Evolutionary conservation across 2,113 vertebrate genomes (phyloP).

Genomic region (Turdus rufiventris): DNA sequence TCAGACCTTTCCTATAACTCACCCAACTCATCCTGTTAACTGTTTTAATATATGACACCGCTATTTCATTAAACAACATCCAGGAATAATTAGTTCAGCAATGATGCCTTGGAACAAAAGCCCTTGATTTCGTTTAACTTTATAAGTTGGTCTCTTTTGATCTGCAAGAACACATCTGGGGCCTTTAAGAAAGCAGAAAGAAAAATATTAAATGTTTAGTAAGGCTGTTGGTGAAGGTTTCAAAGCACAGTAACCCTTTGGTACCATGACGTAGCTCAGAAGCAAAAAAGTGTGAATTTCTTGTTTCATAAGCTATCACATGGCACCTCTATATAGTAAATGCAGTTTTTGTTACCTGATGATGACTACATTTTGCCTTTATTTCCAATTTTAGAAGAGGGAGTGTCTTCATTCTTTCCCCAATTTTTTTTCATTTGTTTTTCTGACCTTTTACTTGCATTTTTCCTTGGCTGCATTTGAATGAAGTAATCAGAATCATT

Average conservation of each 20-base stretch:
- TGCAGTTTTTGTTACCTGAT: neutral
- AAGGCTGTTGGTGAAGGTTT: constrained; percentile 62
- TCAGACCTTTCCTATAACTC: constrained; percentile 78
- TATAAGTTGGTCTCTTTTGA: constrained; percentile 81
- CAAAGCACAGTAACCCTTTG: constrained; percentile 74
- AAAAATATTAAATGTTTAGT: constrained; percentile 74
- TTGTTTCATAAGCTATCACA: neutral
- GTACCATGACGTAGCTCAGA: constrained; percentile 23
- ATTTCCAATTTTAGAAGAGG: neutral
- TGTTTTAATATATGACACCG: constrained; percentile 75
- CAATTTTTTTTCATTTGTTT: accelerated
- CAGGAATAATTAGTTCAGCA: constrained; percentile 84
- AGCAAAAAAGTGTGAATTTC: neutral
- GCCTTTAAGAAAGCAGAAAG: constrained; percentile 79
- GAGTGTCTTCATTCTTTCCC: neutral
- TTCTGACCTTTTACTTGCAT: neutral
- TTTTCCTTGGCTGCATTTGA: neutral
- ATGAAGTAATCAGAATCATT: neutral
- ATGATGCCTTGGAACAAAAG: constrained; percentile 81
- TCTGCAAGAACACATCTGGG: constrained; percentile 81
- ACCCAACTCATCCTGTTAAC: constrained; percentile 76
- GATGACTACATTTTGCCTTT: neutral
- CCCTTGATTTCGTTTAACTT: constrained; percentile 78
- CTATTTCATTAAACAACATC: constrained; percentile 83
- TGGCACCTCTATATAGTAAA: neutral